phyloP scores from a whole-genome alignment of 2,113 vertebrate genomes.

The Hydrochoerus hydrochaeris region DNA sequence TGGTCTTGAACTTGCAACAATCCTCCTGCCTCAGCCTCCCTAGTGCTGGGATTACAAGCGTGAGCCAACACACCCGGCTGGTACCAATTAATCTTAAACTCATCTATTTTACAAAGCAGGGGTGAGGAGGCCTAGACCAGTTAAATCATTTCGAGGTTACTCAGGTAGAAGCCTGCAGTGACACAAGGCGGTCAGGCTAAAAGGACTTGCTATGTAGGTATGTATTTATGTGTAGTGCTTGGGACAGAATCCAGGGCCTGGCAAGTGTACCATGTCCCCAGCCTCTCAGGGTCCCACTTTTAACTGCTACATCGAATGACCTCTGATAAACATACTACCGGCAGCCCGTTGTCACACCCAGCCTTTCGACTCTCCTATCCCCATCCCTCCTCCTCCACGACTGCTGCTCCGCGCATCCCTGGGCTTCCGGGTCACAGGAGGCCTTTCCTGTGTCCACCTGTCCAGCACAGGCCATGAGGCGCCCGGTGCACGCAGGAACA shows the following conservation, averaged over 20 bases:
- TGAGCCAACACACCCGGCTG: too few species aligned
- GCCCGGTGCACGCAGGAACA: too few species aligned
- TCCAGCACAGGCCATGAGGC: background rate
- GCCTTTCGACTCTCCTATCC: background rate
- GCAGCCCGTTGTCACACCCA: background rate
- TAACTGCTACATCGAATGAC: too few species aligned
- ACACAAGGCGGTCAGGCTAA: background rate
- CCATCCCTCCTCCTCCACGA: rapidly evolving
- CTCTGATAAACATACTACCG: background rate
- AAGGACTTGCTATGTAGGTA: background rate
- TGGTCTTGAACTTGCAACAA: too few species aligned
- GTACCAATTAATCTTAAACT: background rate
- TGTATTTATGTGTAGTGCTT: background rate
- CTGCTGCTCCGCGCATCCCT: background rate
- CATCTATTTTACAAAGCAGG: background rate
- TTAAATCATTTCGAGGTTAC: background rate
- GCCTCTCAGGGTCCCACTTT: background rate
- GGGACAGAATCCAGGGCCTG: background rate
- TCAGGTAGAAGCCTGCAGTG: background rate
- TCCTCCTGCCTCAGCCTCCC: too few species aligned
- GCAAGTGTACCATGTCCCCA: background rate
- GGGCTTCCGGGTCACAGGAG: background rate
- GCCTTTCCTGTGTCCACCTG: background rate
- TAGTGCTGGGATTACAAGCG: too few species aligned
- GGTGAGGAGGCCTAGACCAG: background rate